phyloP scores from a whole-genome alignment of 2,113 vertebrate genomes.

The Solea senegalensis region DNA sequence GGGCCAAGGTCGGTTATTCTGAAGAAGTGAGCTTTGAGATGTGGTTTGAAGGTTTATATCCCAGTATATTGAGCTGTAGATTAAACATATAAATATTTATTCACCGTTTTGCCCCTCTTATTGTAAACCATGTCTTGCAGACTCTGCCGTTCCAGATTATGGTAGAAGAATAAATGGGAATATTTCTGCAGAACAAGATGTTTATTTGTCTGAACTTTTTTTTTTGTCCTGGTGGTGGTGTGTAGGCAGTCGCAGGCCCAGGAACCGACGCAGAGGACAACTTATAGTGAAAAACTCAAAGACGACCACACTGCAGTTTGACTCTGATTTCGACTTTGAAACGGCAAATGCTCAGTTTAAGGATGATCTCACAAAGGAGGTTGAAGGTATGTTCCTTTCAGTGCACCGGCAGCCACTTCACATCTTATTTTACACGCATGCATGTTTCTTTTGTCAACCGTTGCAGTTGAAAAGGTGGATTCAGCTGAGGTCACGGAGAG shows the following conservation, averaged over 20 bases:
- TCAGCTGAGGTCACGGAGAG: conserved; percentile 77
- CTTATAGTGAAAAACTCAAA: conserved; percentile 87
- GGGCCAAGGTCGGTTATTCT: too few relatives aligned
- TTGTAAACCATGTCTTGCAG: too few relatives aligned
- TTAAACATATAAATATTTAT: too few relatives aligned
- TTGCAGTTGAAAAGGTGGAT: conserved; percentile 83
- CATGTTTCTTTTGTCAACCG: neutral
- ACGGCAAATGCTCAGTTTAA: conserved; percentile 96
- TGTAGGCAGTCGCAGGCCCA: conserved; percentile 88
- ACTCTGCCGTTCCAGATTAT: too few relatives aligned
- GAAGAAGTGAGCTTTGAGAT: too few relatives aligned
- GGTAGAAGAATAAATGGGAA: too few relatives aligned
- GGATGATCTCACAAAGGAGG: conserved; percentile 91
- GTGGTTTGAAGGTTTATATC: too few relatives aligned
- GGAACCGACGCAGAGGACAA: conserved; percentile 92
- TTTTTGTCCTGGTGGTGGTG: neutral
- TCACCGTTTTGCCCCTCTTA: too few relatives aligned
- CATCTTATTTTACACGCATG: neutral
- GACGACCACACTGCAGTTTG: conserved; percentile 91
- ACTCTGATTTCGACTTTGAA: conserved; percentile 98
- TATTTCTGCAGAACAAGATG: neutral
- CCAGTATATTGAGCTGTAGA: too few relatives aligned
- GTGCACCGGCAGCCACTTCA: rapidly evolving
- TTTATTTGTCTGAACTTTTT: neutral
- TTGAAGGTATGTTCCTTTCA: conserved; percentile 80